Evolutionary conservation across 2,113 vertebrate species (phyloP), one percentile per base, ranked within the genome.

Genomic region (Petrocephalus microphthalmus): DNA sequence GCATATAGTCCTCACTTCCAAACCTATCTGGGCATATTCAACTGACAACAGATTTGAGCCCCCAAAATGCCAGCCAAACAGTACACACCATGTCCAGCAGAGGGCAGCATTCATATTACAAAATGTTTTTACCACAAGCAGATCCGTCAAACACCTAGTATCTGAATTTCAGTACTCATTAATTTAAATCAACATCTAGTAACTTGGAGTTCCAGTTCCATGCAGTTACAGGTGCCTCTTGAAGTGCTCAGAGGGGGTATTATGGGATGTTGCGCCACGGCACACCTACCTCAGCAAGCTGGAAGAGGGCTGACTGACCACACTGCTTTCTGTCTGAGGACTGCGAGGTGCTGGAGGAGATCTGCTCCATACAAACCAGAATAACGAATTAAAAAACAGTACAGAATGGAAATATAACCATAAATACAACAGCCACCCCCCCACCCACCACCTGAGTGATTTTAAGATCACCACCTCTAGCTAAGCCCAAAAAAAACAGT

Each of bases 231-330:
- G 20, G 74, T 20, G 49, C 53, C 74, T 25, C 74, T 17, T 83
- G 33, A 82, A 45, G 10, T 20, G 22, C 45, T 51, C 22, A 33
- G 45, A 11, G 42, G n/a, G 25, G 57, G 20, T 22, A 33, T 84
- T 88, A 78, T 11, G 47, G 45, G n/a, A 53, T 25, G 37, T 47
- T n/a, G 45, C 57, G 71, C 54, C 42, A n/a, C 25, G 17, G 67
- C 15, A 42, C 37, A 56, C 90, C 91, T 97, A 97, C 96, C 95
- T 98, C 96, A 92, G 96, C 96, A 86, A 97, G 95, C 92, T 97
- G 96, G 95, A 98, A 97, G 90, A 97, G 96, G 82, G 97, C 95
- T 15, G 96, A 97, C 93, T 96, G 95, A 90, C 96, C 94, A 93
- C 95, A 97, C 33, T 96, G 95, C 93, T 97, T 96, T 22, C 91